Base-by-base conservation (phyloP, 2,797 vertebrate genomes). In the Erethizon dorsatum region DNA sequence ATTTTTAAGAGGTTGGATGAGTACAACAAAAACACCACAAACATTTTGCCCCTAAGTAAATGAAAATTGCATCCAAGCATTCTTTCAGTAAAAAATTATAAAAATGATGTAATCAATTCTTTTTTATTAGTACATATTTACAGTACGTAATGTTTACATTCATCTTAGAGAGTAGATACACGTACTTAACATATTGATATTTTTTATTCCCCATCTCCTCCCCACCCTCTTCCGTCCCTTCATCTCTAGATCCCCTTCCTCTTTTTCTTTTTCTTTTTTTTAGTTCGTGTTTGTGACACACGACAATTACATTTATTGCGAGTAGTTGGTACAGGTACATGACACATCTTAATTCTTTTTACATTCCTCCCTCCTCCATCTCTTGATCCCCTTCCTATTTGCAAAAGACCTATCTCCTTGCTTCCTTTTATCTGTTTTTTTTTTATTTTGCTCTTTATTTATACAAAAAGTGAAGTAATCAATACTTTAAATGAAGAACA, bases 21-120 rank as follows among this genome's bases (percentile, higher is more conserved):
- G 6, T 15, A 0, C 5, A 61, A 69, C 83, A 84, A 67, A 94
- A 83, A 67, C 41, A 59, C 12, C 15, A 41, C 37, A 52, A 71
- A 88, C 10, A 79, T 52, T 65, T 87, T 90, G 26, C n/a, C 75
- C 52, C 1, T 47, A 14, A 94, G 5, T 82, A 88, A 75, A 84
- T 71, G 57, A 89, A 91, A 85, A 91, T 57, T 75, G 20, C 47
- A n/a, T 90, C 37, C 33, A 88, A 73, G 63, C 4, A 41, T 84
- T 90, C 6, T 20, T 77, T 54, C 47, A 86, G 12, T 14, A 41
- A 83, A 83, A 87, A 79, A 78, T 79, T 73, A 17, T 57, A 75
- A 89, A 50, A 63, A 52, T 78, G 37, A 87, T 9, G 11, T 77
- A 75, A 71, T 63, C 22, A 90, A 41, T n/a, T 65, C 3, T 57